A percentile compares a stretch with the other conserved stretches of the same genome.
Evolutionary conservation across 1,140 invertebrate genomes (phyloP).

Genomic region (Neodiprion pinetum): DNA sequence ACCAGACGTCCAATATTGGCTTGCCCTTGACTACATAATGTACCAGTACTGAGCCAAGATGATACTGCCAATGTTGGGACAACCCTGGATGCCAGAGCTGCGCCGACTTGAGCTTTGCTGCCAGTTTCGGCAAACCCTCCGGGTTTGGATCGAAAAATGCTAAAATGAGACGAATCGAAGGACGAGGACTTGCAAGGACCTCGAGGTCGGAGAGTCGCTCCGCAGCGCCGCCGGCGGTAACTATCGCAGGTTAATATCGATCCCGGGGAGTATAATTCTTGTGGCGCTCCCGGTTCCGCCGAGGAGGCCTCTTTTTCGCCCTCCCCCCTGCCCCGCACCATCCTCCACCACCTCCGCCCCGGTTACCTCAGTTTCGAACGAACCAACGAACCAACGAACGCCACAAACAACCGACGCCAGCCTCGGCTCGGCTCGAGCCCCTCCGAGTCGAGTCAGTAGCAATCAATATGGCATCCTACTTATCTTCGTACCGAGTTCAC

Average conservation of each 20-base stretch:
- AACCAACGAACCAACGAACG: background rate
- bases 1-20: no score
- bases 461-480: constrained; percentile 60
- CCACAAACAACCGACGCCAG: constrained; percentile 10
- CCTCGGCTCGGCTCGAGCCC: background rate
- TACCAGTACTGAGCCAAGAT: no score
- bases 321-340: constrained; percentile 10
- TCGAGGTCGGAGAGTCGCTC: constrained; percentile 21
- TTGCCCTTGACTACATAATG: no score
- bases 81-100: no score
- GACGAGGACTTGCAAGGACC: background rate
- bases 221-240: constrained; percentile 31
- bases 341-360: constrained; percentile 25
- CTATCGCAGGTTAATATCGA: constrained; percentile 61
- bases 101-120: no score
- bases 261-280: constrained; percentile 50
- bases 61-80: no score
- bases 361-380: constrained; percentile 51
- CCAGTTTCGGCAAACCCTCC: no score
- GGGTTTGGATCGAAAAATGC: no score
- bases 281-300: constrained; percentile 33
- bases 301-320: constrained; percentile 27
- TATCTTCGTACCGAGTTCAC: constrained; percentile 50
- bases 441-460: constrained; percentile 45
- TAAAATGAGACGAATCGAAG: no score